Evolutionary conservation across 2,888 invertebrate species (phyloP).

Genomic region (Julus scanicus): DNA sequence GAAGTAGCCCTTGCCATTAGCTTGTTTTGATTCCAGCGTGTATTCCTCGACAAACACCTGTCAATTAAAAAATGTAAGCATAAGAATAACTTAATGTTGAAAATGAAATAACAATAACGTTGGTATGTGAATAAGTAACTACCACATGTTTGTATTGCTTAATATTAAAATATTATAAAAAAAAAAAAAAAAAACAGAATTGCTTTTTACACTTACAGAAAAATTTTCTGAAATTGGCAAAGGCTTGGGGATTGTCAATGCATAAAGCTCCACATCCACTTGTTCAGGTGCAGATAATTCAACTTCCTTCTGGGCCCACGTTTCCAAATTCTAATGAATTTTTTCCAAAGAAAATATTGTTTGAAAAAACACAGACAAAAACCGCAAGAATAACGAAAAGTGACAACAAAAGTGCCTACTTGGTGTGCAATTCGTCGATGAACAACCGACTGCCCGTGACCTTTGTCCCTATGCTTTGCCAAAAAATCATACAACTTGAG

Average conservation of each 20-base stretch:
- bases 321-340: slow-evolving; percentile 63
- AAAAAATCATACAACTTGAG: slow-evolving; percentile 78
- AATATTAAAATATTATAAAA: no score
- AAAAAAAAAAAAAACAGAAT: background rate
- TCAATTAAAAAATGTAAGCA: background rate
- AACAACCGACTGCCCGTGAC: background rate
- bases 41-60: slow-evolving; percentile 81
- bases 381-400: no score
- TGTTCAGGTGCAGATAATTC: slow-evolving; percentile 42
- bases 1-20: slow-evolving; percentile 78
- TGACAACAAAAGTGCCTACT: background rate
- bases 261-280: slow-evolving; percentile 49
- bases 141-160: background rate
- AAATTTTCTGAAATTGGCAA: background rate
- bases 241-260: slow-evolving; percentile 35
- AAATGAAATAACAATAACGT: background rate
- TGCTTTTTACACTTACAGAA: background rate
- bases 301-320: slow-evolving; percentile 62
- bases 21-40: slow-evolving; percentile 85
- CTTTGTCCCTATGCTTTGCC: slow-evolving; percentile 62
- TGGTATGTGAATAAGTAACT: no score
- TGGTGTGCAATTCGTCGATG: slow-evolving; percentile 4
- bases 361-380: background rate
- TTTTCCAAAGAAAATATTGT: slow-evolving; percentile 16
- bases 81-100: background rate